Conservation (phyloP, 2,888 invertebrate genomes). For the Xestia xanthographa region DNA sequence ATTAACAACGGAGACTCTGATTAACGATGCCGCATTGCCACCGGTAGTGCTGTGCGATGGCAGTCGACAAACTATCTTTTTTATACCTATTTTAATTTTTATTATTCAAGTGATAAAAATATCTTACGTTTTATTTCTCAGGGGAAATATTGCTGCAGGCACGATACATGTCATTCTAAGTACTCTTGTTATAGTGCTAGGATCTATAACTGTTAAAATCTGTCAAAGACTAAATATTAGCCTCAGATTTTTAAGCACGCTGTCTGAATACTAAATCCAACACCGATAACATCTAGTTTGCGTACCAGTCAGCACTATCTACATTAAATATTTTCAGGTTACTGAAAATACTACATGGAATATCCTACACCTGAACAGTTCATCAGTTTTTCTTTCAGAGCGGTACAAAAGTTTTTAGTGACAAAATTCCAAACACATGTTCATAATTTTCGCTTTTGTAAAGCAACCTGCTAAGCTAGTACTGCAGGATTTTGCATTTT, state of each 20-base stretch:
- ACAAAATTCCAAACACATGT: constrained; percentile 38
- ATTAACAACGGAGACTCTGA: constrained; percentile 80
- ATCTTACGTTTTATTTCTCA: background rate
- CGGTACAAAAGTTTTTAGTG: constrained; percentile 38
- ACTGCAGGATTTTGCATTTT: constrained; percentile 42
- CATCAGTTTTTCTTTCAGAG: constrained; percentile 38
- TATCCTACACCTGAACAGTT: constrained; percentile 21
- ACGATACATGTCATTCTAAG: background rate
- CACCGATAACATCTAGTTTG: constrained; percentile 3
- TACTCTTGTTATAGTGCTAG: background rate
- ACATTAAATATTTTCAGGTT: constrained; percentile 17
- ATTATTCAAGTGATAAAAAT: background rate
- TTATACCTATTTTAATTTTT: background rate
- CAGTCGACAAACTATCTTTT: constrained; percentile 17
- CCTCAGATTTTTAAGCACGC: background rate
- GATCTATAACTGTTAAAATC: background rate
- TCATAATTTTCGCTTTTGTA: constrained; percentile 48
- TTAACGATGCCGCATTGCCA: constrained; percentile 83
- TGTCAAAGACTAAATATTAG: background rate
- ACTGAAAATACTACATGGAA: constrained; percentile 7
- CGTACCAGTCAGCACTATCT: background rate
- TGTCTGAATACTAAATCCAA: background rate
- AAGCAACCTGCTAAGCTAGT: constrained; percentile 30
- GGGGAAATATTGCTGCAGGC: background rate
- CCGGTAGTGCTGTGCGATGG: constrained; percentile 65